Base-by-base conservation (phyloP, 2,888 invertebrate species). In the Lycaena phlaeas region DNA sequence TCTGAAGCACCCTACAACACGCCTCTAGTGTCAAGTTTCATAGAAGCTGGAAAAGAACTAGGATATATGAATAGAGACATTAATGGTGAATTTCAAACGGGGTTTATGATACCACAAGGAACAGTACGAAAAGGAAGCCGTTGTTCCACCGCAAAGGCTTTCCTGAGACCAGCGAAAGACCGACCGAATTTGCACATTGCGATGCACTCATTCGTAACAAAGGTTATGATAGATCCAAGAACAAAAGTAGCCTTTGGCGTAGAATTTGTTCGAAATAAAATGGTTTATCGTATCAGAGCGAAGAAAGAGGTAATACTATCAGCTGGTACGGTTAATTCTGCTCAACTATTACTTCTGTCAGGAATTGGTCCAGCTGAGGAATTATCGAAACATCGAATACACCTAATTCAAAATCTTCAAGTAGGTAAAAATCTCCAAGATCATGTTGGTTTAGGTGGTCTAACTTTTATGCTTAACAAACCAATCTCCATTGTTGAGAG, bases 271-370 rank as follows among this genome's bases (percentile, higher is more conserved):
- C 87, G 92, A 30, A 90, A 92, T 38, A 90, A 90, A 36, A 89
- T 90, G 71, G 62, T 92, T 0, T 89, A 91, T 55, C 86, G 92
- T 36, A 89, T 95, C 1, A 78, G 91, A 43, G 94, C 95, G 0
- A 87, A 87, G 22, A 95, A 92, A 64, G 96, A 96, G 68, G 92
- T 98, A 0, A 92, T 98, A 36, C 63, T 98, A 1, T 94, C 95
- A 1, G 96, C 92, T 0, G 98, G 98, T 0, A 89, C 97, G 0
- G 88, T 99, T 0, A 97, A 97, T 64, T 93, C 97, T 0, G 96
- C 98, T 0, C 98, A 99, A 64, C 61, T 98, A 2, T 72, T 98
- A 27, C 95, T 98, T 95, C 70, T 98, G 0, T 96, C 96, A 5
- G 98, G 97, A 0, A 87, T 97, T 7, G 94, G 94, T 0, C 93